These are phyloP conservation scores for Plebejus argus DNA, from an alignment of 2,888 invertebrate species.

Conservation along the genomic window DNA sequence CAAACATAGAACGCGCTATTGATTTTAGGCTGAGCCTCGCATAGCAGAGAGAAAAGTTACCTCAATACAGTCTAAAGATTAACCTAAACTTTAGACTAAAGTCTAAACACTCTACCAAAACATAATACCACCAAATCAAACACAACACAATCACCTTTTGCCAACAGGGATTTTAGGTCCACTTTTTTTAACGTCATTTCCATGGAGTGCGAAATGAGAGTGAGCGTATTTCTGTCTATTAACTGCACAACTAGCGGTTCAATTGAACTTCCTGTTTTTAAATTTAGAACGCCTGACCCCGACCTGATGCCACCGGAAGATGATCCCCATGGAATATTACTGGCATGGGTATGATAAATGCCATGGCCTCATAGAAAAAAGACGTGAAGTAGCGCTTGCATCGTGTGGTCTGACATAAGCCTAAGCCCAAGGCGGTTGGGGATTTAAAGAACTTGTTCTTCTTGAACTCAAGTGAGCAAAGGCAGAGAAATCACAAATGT, in stretches of 20 bases:
- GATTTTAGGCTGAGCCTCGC: not conserved
- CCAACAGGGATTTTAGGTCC: slow-evolving; percentile 56
- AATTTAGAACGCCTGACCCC: slow-evolving; percentile 51
- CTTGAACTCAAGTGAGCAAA: too few species aligned
- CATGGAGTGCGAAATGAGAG: slow-evolving; percentile 61
- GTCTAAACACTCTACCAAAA: not conserved
- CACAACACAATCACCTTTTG: slow-evolving; percentile 51
- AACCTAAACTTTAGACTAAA: too few species aligned
- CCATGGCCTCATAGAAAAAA: not conserved
- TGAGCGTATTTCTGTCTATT: slow-evolving; percentile 73
- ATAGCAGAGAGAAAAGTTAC: not conserved
- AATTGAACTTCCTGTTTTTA: slow-evolving; percentile 79
- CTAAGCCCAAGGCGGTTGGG: too few species aligned
- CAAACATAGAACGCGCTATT: not conserved
- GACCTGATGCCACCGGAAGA: slow-evolving; percentile 36
- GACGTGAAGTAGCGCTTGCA: not conserved
- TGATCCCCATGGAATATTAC: slow-evolving; percentile 25
- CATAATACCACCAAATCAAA: slow-evolving; percentile 2
- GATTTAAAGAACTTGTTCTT: too few species aligned
- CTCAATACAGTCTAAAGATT: not conserved
- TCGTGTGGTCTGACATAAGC: not conserved
- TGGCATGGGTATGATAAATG: not conserved
- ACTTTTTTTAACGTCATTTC: slow-evolving; percentile 61
- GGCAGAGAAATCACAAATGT: too few species aligned
- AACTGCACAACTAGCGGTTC: slow-evolving; percentile 70